phyloP scores from a whole-genome alignment of 2,113 vertebrate species.

The Oncorhynchus masou region DNA sequence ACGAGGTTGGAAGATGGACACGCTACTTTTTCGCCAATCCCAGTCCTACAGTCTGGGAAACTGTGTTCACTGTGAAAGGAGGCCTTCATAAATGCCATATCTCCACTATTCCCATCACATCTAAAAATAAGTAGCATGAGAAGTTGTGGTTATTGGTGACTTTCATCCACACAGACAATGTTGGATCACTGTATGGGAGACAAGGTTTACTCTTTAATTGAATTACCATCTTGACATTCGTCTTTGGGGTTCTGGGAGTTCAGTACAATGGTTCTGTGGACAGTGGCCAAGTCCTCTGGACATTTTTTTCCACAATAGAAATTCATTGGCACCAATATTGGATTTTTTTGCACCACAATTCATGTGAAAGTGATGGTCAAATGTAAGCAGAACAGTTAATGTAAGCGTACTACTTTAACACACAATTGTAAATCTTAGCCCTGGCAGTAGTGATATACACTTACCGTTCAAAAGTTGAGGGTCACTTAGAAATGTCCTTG shows the following conservation, averaged over 20 bases:
- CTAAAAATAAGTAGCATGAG: conserved; percentile 52
- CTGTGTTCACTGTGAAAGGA: conserved; percentile 27
- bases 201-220: conserved; percentile 43
- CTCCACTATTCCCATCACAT: conserved; percentile 38
- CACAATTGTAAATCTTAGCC: too few species aligned
- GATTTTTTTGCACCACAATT: neutral
- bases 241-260: conserved; percentile 38
- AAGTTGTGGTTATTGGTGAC: conserved; percentile 34
- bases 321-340: conserved; percentile 23
- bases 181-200: conserved; percentile 33
- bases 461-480: too few species aligned
- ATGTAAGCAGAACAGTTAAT: too few species aligned
- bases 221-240: conserved; percentile 46
- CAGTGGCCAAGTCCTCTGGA: conserved; percentile 14
- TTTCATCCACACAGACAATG: conserved; percentile 42
- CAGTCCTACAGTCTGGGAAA: conserved; percentile 31
- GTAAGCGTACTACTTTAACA: too few species aligned
- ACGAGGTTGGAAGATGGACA: neutral
- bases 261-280: conserved; percentile 14
- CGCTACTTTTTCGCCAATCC: conserved; percentile 16
- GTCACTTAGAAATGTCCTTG: too few species aligned
- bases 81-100: conserved; percentile 35
- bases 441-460: too few species aligned
- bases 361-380: too few species aligned
- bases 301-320: conserved; percentile 22